Evolutionary conservation across 2,113 vertebrate species (phyloP).

Genomic region (Gobius niger): DNA sequence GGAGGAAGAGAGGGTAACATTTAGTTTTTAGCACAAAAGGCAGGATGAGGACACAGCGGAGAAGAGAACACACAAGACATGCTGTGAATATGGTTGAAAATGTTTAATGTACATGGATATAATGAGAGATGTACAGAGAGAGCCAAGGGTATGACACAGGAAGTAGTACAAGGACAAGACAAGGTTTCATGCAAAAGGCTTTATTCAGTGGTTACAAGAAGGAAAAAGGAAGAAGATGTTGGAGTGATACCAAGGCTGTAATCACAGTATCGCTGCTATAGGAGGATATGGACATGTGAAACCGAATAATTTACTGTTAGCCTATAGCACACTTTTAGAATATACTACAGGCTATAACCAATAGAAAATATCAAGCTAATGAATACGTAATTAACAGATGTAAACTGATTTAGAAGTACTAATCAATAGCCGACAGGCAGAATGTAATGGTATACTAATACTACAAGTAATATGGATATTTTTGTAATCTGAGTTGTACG

Average conservation of each 20-base stretch:
- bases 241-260: conserved; percentile 21
- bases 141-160: conserved; percentile 14
- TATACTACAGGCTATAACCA: no score
- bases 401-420: no score
- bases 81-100: conserved; percentile 40
- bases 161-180: conserved; percentile 52
- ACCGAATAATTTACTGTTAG: not conserved
- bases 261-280: not conserved
- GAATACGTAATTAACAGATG: no score
- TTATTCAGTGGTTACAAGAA: conserved; percentile 56
- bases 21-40: conserved; percentile 21
- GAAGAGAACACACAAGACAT: conserved; percentile 57
- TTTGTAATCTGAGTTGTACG: no score
- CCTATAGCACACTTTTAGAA: not conserved
- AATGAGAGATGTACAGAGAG: conserved; percentile 36
- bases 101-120: conserved; percentile 52
- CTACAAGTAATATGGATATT: no score
- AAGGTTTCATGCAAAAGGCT: conserved; percentile 59
- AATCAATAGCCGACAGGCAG: no score
- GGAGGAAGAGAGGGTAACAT: conserved; percentile 32
- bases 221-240: conserved; percentile 18
- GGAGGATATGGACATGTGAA: not conserved
- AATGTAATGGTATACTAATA: no score
- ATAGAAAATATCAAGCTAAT: no score
- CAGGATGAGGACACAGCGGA: conserved; percentile 52